Percentiles rank a stretch among this genome's conserved stretches.
phyloP scores from a whole-genome alignment of 2,113 vertebrate species.

The Vimba vimba region DNA sequence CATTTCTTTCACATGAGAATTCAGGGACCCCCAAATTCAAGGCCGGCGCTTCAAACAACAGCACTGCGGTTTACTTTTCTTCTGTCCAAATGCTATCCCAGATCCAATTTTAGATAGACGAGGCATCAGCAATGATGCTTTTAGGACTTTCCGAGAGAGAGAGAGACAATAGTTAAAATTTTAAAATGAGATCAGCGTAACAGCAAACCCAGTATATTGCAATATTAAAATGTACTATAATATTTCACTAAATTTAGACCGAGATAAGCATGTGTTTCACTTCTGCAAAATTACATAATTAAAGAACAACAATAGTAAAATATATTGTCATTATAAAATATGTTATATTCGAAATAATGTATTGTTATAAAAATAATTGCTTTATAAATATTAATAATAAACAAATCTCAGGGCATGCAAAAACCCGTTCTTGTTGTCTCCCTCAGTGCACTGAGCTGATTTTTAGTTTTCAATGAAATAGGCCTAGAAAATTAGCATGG shows the following conservation, averaged over 20 bases:
- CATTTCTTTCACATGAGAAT: conserved; percentile 93
- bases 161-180: conserved; percentile 71
- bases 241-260: conserved; percentile 32
- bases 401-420: neutral
- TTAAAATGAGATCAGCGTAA: conserved; percentile 65
- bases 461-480: conserved; percentile 39
- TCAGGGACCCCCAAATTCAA: conserved; percentile 91
- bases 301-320: conserved; percentile 8
- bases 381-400: neutral
- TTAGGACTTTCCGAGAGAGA: conserved; percentile 64
- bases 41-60: conserved; percentile 88
- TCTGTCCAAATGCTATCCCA: conserved; percentile 94
- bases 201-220: conserved; percentile 55
- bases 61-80: conserved; percentile 85
- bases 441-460: conserved; percentile 33
- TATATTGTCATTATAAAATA: neutral
- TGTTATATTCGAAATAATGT: neutral
- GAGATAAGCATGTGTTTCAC: conserved; percentile 46
- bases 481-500: conserved; percentile 59
- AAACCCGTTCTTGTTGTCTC: conserved; percentile 5
- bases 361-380: neutral
- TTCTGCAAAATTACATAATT: conserved; percentile 20
- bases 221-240: conserved; percentile 56
- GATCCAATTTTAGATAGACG: conserved; percentile 99
- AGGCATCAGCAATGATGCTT: conserved; percentile 85